These are phyloP conservation scores for Archocentrus centrarchus DNA, from an alignment of 2,113 vertebrate species.

Conservation along the genomic window DNA sequence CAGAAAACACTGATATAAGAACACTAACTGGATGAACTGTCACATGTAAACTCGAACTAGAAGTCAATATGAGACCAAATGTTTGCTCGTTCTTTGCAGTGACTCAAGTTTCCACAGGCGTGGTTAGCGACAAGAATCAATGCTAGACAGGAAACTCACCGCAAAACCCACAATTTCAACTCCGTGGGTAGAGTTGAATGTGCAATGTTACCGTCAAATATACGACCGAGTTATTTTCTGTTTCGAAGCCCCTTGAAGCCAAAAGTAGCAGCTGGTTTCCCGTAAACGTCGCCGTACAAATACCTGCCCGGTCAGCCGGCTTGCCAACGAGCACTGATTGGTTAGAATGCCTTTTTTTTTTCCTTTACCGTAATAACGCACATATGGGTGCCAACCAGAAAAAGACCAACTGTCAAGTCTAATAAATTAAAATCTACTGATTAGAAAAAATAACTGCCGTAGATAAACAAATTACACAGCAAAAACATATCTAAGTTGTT, in stretches of 20 bases:
- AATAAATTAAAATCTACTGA: neutral
- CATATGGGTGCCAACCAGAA: neutral
- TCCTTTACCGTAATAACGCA: constrained; percentile 55
- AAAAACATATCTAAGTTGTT: neutral
- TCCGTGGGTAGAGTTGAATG: no score
- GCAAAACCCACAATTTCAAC: neutral
- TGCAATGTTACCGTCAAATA: fast-evolving
- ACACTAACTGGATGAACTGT: neutral
- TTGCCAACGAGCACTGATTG: constrained; percentile 31
- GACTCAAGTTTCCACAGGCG: constrained; percentile 30
- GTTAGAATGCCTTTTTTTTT: neutral
- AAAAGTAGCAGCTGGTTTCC: neutral
- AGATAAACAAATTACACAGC: neutral
- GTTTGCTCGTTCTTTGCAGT: neutral
- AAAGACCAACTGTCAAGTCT: neutral
- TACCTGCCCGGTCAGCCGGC: neutral
- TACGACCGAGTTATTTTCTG: neutral
- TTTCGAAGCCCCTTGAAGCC: neutral
- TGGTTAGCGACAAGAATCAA: neutral
- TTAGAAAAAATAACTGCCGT: neutral
- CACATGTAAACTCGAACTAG: neutral
- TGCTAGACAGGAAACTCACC: constrained; percentile 48
- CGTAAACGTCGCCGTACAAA: neutral
- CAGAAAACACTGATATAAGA: neutral
- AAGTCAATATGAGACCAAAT: neutral